Base-by-base conservation (phyloP, 2,888 invertebrate genomes). In the Melanostoma scalare region DNA sequence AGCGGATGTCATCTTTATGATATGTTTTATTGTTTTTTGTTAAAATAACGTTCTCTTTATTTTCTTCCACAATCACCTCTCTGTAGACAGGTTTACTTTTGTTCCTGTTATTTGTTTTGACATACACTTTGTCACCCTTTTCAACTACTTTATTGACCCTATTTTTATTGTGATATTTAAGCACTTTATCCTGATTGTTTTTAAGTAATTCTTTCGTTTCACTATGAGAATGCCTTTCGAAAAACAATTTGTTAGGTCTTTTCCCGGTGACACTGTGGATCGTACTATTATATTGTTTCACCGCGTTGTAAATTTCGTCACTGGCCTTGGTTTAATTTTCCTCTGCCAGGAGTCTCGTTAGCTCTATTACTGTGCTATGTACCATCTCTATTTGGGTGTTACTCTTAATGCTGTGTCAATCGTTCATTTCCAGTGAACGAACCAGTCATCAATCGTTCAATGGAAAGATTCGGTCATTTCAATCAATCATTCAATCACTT, bases 241-340 rank as follows among this genome's bases (percentile, higher is more conserved):
- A 55, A 36, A 55, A 55, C 10, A 55, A 55, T 55, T 55, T 36
- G 53, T 55, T 55, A 36, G 50, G 50, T 50, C 50, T 50, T 50
- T 50, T 50, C 50, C 50, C 31, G 31, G 50, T 50, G 52, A 35
- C 52, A 52, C 52, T 52, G 35, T 52, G 52, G 6, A 35, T 35
- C 35, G 52, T 35, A 52, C 52, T 52, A 52, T 35, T 52, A 20
- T 52, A 52, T 52, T 52, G 35, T 52, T 52, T 52, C 52, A 52
- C 52, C 6, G 52, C 52, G 52, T 52, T 52, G 0, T 52, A 35
- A 52, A 52, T 52, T 52, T 52, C 50, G 31, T 50, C 50, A 50
- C 50, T 50, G 50, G 6, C 50, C 44, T 44, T 44, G 44, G 44
- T 8, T 44, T 44, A 9, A 44, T 44, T 44, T 44, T 44, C 44